Conservation (phyloP, 1,140 invertebrate species). For the Notospermus geniculatus region DNA sequence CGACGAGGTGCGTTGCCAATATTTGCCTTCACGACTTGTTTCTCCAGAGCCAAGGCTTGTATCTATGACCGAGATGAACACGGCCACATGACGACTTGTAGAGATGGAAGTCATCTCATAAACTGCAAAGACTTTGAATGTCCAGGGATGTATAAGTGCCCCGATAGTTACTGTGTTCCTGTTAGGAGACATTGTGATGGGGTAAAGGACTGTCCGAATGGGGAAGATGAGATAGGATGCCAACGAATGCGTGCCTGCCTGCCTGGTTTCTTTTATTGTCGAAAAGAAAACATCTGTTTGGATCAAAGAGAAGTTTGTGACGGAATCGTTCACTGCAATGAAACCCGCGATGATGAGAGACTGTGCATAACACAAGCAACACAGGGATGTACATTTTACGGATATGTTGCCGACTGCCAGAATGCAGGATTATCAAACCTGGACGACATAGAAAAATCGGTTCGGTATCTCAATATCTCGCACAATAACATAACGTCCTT, state of each 20-base stretch:
- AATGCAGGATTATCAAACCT: background rate
- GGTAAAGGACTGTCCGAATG: background rate
- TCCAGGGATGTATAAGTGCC: conserved; percentile 8
- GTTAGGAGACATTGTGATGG: conserved; percentile 1
- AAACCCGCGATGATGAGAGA: background rate
- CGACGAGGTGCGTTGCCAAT: background rate
- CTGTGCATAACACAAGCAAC: background rate
- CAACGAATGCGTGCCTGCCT: too few relatives aligned
- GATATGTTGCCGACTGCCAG: background rate
- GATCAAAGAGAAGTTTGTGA: conserved; percentile 3
- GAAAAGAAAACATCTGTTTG: background rate
- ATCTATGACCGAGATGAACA: conserved; percentile 1
- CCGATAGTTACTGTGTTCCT: conserved; percentile 3
- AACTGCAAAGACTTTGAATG: conserved; percentile 7
- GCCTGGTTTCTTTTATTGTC: background rate
- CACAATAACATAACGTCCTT: too few relatives aligned
- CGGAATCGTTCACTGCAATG: background rate
- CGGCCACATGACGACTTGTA: background rate
- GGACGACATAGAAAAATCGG: background rate
- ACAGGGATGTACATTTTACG: background rate
- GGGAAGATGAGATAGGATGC: conserved; percentile 1
- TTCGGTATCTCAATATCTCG: background rate
- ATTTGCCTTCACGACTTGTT: background rate
- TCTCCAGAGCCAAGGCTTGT: background rate
- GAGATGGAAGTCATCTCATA: conserved; percentile 2